phyloP scores from a whole-genome alignment of 2,797 vertebrate species.

The Scolopax bukidnonensis region DNA sequence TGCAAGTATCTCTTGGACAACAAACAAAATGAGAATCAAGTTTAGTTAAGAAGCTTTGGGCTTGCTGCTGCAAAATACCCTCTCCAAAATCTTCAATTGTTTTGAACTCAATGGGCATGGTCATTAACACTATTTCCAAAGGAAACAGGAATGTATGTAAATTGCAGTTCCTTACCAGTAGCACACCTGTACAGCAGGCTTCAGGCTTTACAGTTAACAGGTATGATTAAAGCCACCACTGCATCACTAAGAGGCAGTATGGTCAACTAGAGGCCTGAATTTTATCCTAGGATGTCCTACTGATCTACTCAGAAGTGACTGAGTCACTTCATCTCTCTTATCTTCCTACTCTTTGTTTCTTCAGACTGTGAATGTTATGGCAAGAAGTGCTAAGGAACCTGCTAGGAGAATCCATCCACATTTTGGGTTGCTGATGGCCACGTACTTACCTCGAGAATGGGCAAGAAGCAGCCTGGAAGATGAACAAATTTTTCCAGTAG shows the following conservation, averaged over 20 bases:
- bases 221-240: neutral
- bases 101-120: neutral
- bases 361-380: neutral
- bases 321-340: neutral
- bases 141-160: neutral
- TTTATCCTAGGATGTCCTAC: neutral
- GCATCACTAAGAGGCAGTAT: neutral
- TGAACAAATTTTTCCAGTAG: neutral
- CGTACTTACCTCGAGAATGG: neutral
- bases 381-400: neutral
- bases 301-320: neutral
- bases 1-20: neutral
- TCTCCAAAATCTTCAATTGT: neutral
- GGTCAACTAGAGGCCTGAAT: neutral
- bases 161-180: neutral
- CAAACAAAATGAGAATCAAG: neutral
- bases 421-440: neutral
- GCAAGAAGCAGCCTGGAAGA: neutral
- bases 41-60: neutral
- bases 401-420: neutral
- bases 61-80: neutral
- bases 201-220: neutral
- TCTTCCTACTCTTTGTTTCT: neutral
- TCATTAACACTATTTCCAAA: neutral
- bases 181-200: neutral